A percentile compares a stretch with the other conserved stretches of the same genome.
phyloP scores from a whole-genome alignment of 2,888 invertebrate genomes.

The Carterocephalus palaemon region DNA sequence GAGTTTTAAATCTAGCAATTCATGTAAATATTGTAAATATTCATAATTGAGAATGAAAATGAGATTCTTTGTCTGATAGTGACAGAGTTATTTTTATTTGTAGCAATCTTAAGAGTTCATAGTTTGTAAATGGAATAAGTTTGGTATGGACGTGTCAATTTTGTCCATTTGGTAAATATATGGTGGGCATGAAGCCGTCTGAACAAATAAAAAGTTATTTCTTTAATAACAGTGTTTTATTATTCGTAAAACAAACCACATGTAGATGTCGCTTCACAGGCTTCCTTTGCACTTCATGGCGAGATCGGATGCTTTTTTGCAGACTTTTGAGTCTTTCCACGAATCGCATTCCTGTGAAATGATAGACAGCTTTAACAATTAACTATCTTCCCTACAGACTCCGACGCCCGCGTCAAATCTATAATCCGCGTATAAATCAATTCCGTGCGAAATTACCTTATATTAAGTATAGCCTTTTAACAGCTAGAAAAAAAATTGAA shows the following conservation, averaged over 20 bases:
- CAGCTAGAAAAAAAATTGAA: too few species aligned
- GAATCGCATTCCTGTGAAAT: conserved; percentile 38
- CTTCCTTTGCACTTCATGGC: conserved; percentile 32
- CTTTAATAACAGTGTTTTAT: conserved; percentile 52
- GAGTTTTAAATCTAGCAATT: background rate
- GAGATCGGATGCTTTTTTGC: conserved; percentile 33
- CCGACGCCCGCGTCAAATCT: too few species aligned
- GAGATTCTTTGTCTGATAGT: conserved; percentile 27
- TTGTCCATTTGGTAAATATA: conserved; percentile 29
- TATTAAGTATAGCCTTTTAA: too few species aligned
- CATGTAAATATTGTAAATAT: conserved; percentile 35
- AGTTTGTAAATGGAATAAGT: conserved; percentile 26
- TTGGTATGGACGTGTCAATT: conserved; percentile 7
- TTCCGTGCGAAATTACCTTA: too few species aligned
- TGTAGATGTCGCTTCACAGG: background rate
- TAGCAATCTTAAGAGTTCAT: conserved; percentile 30
- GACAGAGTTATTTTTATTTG: conserved; percentile 33
- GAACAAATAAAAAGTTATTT: conserved; percentile 72
- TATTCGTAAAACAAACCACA: background rate
- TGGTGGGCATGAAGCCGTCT: conserved; percentile 45
- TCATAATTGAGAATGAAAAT: conserved; percentile 27
- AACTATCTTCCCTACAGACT: too few species aligned
- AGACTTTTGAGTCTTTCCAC: conserved; percentile 36
- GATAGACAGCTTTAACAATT: too few species aligned
- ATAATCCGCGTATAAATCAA: too few species aligned